Evolutionary conservation across 2,113 vertebrate species (phyloP), one percentile per base, ranked within the genome.

Genomic region (Hemicordylus capensis): DNA sequence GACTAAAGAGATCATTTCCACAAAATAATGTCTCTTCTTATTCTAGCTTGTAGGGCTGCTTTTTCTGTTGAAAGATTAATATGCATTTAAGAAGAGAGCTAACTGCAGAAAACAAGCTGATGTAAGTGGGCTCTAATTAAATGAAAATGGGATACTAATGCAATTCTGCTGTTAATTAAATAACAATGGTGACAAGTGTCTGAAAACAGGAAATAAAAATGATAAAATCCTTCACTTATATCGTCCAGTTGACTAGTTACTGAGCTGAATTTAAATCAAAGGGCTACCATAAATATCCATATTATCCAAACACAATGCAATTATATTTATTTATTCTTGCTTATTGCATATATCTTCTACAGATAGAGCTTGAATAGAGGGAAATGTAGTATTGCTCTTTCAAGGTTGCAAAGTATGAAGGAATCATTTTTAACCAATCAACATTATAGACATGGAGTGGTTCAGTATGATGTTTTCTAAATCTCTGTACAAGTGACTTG

Each of bases 91-190:
- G 92, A 93, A 87, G 89, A 92, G 85, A 0, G 54, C 91, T 95
- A 95, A 95, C 94, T 95, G 94, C 93, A 93, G 87, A 91, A 94
- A 95, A 95, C 92, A 95, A 94, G 93, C 64, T 48, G 75, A 78
- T 64, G 58, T 78, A 78, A 78, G 91, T 81, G 90, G 91, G 94
- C 86, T 92, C 85, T 95, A 93, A 95, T 95, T 94, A 95, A 94
- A 95, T 1, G 79, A 89, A 92, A 93, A 93, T 88, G 51, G 88
- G 87, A 91, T 90, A 91, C 91, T 93, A 93, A 94, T 94, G 93
- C 93, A 92, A 93, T 95, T 95, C 94, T 87, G 84, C 87, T 90
- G 92, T 90, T 95, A 95, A 95, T 95, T 95, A 95, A 95, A 94
- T 95, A 94, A 93, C 91, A 93, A 90, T 83, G 94, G 92, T 92